Evolutionary conservation across 2,797 vertebrate genomes (phyloP).

Genomic region (Semotilus atromaculatus): DNA sequence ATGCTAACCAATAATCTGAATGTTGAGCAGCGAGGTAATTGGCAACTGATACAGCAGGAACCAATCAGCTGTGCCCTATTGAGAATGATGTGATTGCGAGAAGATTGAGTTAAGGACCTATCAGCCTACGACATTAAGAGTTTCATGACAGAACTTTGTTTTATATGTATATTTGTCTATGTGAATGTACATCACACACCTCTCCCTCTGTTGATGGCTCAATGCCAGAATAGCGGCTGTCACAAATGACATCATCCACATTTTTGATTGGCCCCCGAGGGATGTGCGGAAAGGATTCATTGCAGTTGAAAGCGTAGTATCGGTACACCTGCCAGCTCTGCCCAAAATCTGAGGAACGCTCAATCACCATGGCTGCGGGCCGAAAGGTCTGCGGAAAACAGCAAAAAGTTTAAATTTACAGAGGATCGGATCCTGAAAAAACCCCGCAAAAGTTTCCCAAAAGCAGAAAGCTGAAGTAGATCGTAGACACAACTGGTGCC

Average conservation of each 20-base stretch:
- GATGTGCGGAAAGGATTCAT: constrained; percentile 84
- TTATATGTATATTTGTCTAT: not conserved
- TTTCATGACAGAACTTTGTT: not conserved
- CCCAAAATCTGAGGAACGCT: constrained; percentile 94
- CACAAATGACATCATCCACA: constrained; percentile 95
- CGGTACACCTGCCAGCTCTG: constrained; percentile 91
- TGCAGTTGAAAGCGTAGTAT: constrained; percentile 92
- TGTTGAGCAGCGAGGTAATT: too few species aligned
- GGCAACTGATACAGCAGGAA: not conserved
- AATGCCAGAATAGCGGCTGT: constrained; percentile 92
- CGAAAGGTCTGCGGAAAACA: constrained; percentile 86
- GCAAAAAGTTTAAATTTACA: not conserved
- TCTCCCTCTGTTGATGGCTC: constrained; percentile 96
- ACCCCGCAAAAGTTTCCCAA: not conserved
- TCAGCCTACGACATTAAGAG: not conserved
- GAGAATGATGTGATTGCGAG: not conserved
- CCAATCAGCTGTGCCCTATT: not conserved
- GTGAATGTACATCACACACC: constrained; percentile 70
- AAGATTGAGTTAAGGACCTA: not conserved
- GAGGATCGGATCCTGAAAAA: not conserved
- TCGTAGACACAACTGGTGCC: not conserved
- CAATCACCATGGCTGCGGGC: constrained; percentile 94
- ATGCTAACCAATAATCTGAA: too few species aligned
- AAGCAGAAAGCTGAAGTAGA: not conserved
- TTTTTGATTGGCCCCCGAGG: constrained; percentile 84